Evolutionary conservation across 2,113 vertebrate genomes (phyloP), one percentile per base, ranked within the genome.

Genomic region (Pygoscelis adeliae): DNA sequence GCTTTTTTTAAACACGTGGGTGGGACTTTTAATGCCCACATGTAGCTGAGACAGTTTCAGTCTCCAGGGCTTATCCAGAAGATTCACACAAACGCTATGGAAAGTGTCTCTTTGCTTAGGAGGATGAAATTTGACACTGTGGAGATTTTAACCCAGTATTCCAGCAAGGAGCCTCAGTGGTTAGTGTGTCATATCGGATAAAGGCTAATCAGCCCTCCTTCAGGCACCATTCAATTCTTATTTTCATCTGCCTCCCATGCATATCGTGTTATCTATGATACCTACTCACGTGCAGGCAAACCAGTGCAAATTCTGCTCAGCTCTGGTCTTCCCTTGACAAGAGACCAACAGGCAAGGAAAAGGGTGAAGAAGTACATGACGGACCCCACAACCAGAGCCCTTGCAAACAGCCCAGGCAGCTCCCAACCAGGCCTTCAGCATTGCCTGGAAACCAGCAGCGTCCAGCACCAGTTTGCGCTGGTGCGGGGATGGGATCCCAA

Each of bases 161-260:
- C 78, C 86, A 36, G 71, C 62, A 6, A 89, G 89, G 74, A 96
- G 87, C 87, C 93, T 77, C 62, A 0, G 83, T 69, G 74, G 65
- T 96, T 91, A 80, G 81, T 4, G 77, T 95, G 95, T 97, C 95
- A 81, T 50, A 79, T 96, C 94, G 91, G 94, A 96, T 97, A 90
- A 94, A 80, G 78, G 82, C 87, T 93, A 87, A 96, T 91, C 87
- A 85, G 89, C 58, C 87, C 87, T 93, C 95, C 94, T 97, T 80
- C 87, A 77, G 96, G 97, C 91, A 91, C 93, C 74, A 1, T 56
- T 97, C 89, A 80, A 83, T 90, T 62, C 94, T 62, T 27, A 20
- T 96, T 94, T 91, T 46, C 93, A 94, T 97, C 95, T 58, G 62
- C 78, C 81, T 52, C 91, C 87, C 79, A 3, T 71, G 93, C 55